Base-by-base conservation (phyloP, 2,888 invertebrate species). In the Chrysomela aeneicollis region DNA sequence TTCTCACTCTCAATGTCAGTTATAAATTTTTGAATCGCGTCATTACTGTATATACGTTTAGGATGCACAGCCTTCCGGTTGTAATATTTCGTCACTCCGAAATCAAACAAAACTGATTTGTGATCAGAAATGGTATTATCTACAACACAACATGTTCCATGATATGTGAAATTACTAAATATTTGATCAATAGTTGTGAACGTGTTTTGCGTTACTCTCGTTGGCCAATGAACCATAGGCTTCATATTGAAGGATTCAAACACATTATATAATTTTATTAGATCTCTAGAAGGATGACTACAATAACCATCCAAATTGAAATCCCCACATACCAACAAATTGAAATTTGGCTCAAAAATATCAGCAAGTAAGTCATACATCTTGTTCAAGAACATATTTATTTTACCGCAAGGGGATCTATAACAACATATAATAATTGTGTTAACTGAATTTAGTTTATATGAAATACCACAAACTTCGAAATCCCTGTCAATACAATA, bases 91-190 rank as follows among this genome's bases (percentile, higher is more conserved):
- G 10, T 52, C 18, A 17, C 32, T 52, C 52, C 52, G 17, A 47
- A 58, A 30, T 58, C 58, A 12, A 15, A 47, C 15, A 30, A 17
- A 22, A 58, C 57, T 21, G 22, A 46, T 57, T 47, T 53, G n/a
- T 51, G 53, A 17, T 53, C 53, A 30, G 57, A 46, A 46, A 42
- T 12, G 15, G 57, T 46, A 42, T 46, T 42, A 15, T 57, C 57
- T 2, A 57, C 30, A 47, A 47, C 58, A 58, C 49, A 49, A 30
- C 32, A 46, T 47, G 35, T 47, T 47, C 46, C 47, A 12, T 58
- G 47, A 26, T 58, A 30, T 15, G 18, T 49, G 47, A 46, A 58
- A 42, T 58, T 26, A 58, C 58, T 21, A 46, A 58, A 47, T 58
- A 47, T 15, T 22, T 46, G 26, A 58, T 58, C 15, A 6, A 58